A percentile compares a stretch with the other conserved stretches of the same genome.
phyloP scores from a whole-genome alignment of 2,113 vertebrate genomes.

The Gymnocephalus cernua region DNA sequence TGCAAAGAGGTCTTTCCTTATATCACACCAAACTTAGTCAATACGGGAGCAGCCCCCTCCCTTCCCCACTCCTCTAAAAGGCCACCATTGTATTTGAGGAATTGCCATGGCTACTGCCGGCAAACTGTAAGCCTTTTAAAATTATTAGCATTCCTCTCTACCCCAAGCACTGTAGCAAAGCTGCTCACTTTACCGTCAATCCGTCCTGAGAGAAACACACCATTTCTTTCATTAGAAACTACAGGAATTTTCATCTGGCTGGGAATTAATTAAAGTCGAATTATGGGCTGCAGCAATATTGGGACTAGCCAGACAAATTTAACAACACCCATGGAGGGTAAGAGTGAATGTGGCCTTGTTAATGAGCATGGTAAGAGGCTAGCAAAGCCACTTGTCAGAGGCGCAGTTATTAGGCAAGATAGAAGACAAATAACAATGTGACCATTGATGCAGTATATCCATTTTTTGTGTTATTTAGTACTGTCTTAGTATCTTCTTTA shows the following conservation, averaged over 20 bases:
- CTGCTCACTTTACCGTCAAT: slow-evolving; percentile 75
- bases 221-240: slow-evolving; percentile 71
- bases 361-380: slow-evolving; percentile 40
- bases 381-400: slow-evolving; percentile 11
- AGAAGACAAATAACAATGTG: slow-evolving; percentile 32
- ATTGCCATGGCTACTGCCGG: slow-evolving; percentile 89
- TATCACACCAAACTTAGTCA: slow-evolving; percentile 71
- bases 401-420: slow-evolving; percentile 17
- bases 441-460: neutral
- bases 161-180: slow-evolving; percentile 81
- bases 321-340: slow-evolving; percentile 58
- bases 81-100: slow-evolving; percentile 86
- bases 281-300: slow-evolving; percentile 80
- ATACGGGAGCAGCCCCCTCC: slow-evolving; percentile 49
- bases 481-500: neutral
- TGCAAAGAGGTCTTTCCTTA: slow-evolving; percentile 73
- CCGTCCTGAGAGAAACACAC: slow-evolving; percentile 69
- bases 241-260: slow-evolving; percentile 80
- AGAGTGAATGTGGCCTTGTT: slow-evolving; percentile 63
- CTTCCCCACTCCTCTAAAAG: slow-evolving; percentile 77
- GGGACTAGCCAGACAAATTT: slow-evolving; percentile 62
- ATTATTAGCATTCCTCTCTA: slow-evolving; percentile 91
- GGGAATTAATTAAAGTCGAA: slow-evolving; percentile 87
- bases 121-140: slow-evolving; percentile 89
- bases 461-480: neutral